A percentile compares a stretch with the other conserved stretches of the same genome.
Evolutionary conservation across 53 echinoderm and acorn worm species (phyloP).

Genomic region (Hippasteria phrygiana): DNA sequence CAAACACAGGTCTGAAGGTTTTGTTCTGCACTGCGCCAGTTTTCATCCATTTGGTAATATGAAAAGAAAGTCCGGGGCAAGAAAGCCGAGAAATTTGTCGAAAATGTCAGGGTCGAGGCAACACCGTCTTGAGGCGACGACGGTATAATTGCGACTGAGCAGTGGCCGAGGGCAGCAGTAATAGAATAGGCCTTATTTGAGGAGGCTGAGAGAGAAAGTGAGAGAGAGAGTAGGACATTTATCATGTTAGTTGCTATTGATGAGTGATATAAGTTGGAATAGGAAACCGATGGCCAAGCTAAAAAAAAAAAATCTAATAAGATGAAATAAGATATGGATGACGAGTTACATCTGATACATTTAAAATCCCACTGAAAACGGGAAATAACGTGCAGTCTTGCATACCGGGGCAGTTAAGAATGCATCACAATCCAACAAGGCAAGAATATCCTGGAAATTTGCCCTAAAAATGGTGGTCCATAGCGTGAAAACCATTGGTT

Average conservation of each 20-base stretch:
- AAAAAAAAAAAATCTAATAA: neutral
- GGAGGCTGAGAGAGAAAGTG: neutral
- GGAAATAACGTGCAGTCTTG: no score
- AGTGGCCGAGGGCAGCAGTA: neutral
- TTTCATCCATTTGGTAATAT: conserved; percentile 36
- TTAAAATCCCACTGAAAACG: no score
- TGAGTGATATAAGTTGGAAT: neutral
- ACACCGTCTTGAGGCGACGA: neutral
- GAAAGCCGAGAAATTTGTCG: conserved; percentile 7
- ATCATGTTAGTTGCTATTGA: neutral
- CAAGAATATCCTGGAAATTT: no score
- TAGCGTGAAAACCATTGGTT: no score
- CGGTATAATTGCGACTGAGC: neutral
- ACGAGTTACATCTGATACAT: neutral
- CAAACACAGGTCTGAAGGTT: conserved; percentile 34
- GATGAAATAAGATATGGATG: neutral
- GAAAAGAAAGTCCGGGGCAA: conserved; percentile 1
- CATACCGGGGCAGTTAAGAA: no score
- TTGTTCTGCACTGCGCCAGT: neutral
- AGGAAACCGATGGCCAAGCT: neutral
- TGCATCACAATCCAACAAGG: no score
- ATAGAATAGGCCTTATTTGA: conserved; percentile 10
- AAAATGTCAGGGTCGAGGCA: conserved; percentile 41
- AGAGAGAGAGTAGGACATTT: neutral
- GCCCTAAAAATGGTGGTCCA: no score